phyloP scores from a whole-genome alignment of 2,797 vertebrate genomes.

The Peromyscus attwateri region DNA sequence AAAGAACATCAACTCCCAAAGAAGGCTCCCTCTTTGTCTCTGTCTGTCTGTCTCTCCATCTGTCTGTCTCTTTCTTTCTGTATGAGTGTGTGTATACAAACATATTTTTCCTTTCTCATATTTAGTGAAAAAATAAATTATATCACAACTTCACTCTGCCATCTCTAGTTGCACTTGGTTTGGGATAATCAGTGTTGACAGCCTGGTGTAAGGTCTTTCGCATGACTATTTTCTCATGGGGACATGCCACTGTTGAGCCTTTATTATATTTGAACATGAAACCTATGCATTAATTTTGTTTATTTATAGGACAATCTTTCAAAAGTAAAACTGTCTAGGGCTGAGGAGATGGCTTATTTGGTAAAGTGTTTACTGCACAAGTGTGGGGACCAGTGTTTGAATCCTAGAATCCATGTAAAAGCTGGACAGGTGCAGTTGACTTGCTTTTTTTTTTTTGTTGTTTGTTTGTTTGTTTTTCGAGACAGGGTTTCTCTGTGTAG shows the following conservation, averaged over 20 bases:
- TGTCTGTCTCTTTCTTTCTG: no score
- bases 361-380: neutral
- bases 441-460: no score
- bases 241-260: neutral
- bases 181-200: neutral
- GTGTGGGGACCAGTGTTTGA: neutral
- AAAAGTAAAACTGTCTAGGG: neutral
- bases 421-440: neutral
- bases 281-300: neutral
- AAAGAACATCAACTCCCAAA: neutral
- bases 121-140: conserved; percentile 49
- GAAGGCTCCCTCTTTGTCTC: no score
- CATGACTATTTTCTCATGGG: neutral
- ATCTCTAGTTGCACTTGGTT: neutral
- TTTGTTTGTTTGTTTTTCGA: no score
- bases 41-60: neutral
- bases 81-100: neutral
- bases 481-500: no score
- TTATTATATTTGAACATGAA: neutral
- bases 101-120: neutral
- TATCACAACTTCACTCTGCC: neutral
- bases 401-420: neutral
- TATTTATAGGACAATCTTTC: conserved; percentile 24
- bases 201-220: neutral
- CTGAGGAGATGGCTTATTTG: neutral